Percentiles rank a stretch among this genome's conserved stretches.
Evolutionary conservation across 1,140 invertebrate genomes (phyloP).

Genomic region (Ephestia elutella): DNA sequence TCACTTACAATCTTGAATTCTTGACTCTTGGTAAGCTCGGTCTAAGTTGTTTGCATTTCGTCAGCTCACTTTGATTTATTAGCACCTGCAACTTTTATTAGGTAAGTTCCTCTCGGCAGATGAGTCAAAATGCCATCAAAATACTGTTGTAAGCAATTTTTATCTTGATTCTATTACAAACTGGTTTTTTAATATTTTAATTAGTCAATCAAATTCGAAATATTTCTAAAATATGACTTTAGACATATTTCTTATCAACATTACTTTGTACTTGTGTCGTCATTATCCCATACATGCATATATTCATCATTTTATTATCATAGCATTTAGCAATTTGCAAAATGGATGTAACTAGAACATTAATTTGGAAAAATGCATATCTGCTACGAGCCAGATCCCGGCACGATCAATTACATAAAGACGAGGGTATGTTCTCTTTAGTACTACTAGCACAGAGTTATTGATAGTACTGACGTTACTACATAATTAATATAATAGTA

Average conservation of each 20-base stretch:
- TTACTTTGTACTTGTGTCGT: no score
- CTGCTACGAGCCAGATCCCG: background rate
- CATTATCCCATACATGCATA: no score
- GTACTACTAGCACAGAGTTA: background rate
- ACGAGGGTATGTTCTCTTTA: background rate
- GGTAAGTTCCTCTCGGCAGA: background rate
- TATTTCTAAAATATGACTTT: background rate
- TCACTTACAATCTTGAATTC: background rate
- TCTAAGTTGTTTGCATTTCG: background rate
- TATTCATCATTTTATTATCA: background rate
- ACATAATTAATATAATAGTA: no score
- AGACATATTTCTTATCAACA: no score
- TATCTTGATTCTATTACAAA: background rate
- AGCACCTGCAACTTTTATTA: background rate
- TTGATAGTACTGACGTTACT: no score
- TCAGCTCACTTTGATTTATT: background rate
- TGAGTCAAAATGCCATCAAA: background rate
- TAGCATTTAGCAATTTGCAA: background rate
- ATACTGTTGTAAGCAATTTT: background rate
- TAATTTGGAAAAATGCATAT: conserved; percentile 4
- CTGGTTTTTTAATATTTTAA: background rate
- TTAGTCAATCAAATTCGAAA: no score
- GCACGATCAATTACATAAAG: background rate
- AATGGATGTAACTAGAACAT: background rate
- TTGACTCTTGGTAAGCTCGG: background rate